Percentiles rank a stretch among this genome's conserved stretches.
These are phyloP conservation scores for Strongylocentrotus purpuratus DNA, from an alignment of 35 echinoderm and acorn worm species.

Conservation along the genomic window DNA sequence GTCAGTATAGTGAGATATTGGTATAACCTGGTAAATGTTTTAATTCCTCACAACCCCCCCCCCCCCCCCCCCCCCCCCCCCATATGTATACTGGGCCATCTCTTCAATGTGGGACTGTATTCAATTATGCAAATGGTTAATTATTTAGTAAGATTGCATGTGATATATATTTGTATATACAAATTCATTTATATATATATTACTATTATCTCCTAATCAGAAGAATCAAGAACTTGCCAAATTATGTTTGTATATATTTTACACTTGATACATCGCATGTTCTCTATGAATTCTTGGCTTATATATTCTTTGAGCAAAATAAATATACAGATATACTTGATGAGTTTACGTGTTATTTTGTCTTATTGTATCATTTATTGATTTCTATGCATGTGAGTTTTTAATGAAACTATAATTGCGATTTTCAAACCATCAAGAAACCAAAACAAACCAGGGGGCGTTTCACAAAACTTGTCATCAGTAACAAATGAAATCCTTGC, in stretches of 20 bases:
- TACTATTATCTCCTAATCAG: background rate
- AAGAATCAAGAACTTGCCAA: background rate
- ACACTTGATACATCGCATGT: background rate
- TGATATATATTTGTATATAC: background rate
- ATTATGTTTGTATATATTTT: conserved; percentile 13
- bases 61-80: too few species aligned
- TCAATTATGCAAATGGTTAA: background rate
- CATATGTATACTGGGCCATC: too few species aligned
- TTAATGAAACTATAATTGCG: too few species aligned
- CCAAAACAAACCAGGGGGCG: too few species aligned
- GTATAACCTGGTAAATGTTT: too few species aligned
- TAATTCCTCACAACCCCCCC: too few species aligned
- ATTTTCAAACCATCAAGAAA: too few species aligned
- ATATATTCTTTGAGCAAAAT: background rate
- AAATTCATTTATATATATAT: background rate
- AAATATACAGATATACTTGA: background rate
- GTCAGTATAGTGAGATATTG: too few species aligned
- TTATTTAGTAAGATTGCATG: background rate
- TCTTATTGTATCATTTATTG: background rate
- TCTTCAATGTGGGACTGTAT: background rate
- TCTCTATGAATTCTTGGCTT: background rate
- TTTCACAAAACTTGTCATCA: too few species aligned
- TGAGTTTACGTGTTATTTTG: background rate
- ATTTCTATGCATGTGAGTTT: too few species aligned
- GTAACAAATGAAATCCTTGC: too few species aligned